Conservation (phyloP, 2,113 vertebrate species). For the Cyprinodon brontotheroides region DNA sequence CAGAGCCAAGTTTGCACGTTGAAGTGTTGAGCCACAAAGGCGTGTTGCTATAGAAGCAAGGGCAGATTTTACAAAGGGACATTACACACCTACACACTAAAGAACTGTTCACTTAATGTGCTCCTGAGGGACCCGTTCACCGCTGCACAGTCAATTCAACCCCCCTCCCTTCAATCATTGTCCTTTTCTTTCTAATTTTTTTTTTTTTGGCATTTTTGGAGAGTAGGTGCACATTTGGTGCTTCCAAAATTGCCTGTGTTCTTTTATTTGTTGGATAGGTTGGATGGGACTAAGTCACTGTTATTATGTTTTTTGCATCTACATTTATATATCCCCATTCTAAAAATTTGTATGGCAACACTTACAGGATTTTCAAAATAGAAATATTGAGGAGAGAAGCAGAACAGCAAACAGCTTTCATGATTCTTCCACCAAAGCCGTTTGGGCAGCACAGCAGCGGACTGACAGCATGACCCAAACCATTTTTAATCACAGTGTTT, state of each 20-base stretch:
- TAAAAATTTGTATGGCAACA: slow-evolving; percentile 33
- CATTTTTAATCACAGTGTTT: slow-evolving; percentile 37
- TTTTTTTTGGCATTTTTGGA: slow-evolving; percentile 37
- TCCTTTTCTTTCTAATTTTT: slow-evolving; percentile 31
- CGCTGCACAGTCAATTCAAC: slow-evolving; percentile 57
- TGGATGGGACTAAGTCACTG: slow-evolving; percentile 37
- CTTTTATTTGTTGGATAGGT: slow-evolving; percentile 59
- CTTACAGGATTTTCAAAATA: slow-evolving; percentile 13
- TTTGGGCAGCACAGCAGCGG: slow-evolving; percentile 11
- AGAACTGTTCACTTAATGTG: slow-evolving; percentile 74
- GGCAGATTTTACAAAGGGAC: slow-evolving; percentile 73
- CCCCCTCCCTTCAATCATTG: slow-evolving; percentile 47
- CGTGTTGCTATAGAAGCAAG: slow-evolving; percentile 74
- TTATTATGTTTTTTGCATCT: slow-evolving; percentile 19
- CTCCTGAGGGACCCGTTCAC: slow-evolving; percentile 63
- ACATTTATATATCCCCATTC: slow-evolving; percentile 33
- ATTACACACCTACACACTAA: slow-evolving; percentile 75
- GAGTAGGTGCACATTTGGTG: slow-evolving; percentile 55
- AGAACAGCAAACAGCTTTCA: slow-evolving; percentile 12
- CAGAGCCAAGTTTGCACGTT: slow-evolving; percentile 49
- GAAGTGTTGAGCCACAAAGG: slow-evolving; percentile 54
- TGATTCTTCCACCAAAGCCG: slow-evolving; percentile 6
- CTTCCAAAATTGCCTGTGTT: slow-evolving; percentile 60
- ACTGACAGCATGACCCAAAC: slow-evolving; percentile 25
- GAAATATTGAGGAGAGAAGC: slow-evolving; percentile 29